phyloP scores from a whole-genome alignment of 1,140 invertebrate species.

The Phocides pigmalion region DNA sequence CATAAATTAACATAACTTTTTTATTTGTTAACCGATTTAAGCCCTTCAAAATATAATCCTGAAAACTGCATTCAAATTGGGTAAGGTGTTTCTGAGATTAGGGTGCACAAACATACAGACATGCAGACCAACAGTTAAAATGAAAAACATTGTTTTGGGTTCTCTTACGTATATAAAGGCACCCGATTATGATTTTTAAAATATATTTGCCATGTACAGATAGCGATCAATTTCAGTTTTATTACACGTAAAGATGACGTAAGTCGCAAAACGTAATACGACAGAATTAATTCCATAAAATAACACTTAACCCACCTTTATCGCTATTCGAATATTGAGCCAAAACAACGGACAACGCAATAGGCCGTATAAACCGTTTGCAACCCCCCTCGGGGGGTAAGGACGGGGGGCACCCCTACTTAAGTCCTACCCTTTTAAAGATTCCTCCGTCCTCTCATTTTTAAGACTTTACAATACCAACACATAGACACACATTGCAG shows the following conservation, averaged over 20 bases:
- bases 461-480: constrained; percentile 82
- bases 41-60: too few relatives aligned
- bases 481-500: constrained; percentile 63
- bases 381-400: constrained; percentile 53
- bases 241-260: background rate
- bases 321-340: constrained; percentile 73
- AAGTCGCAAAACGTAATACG: constrained; percentile 35
- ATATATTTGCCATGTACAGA: too few relatives aligned
- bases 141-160: too few relatives aligned
- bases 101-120: too few relatives aligned
- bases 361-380: constrained; percentile 72
- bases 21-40: too few relatives aligned
- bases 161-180: too few relatives aligned
- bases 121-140: too few relatives aligned
- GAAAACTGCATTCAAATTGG: too few relatives aligned
- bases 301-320: constrained; percentile 74
- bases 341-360: constrained; percentile 76
- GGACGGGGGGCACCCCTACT: constrained; percentile 61
- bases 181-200: too few relatives aligned
- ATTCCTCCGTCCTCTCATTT: constrained; percentile 80
- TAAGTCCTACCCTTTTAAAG: constrained; percentile 82
- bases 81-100: too few relatives aligned
- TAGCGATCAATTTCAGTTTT: too few relatives aligned
- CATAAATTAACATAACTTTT: too few relatives aligned
- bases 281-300: constrained; percentile 61